Percentiles rank a stretch among this genome's conserved stretches.
These are phyloP conservation scores for Gasterosteus nipponicus DNA, from an alignment of 2,113 vertebrate species.

Conservation along the genomic window DNA sequence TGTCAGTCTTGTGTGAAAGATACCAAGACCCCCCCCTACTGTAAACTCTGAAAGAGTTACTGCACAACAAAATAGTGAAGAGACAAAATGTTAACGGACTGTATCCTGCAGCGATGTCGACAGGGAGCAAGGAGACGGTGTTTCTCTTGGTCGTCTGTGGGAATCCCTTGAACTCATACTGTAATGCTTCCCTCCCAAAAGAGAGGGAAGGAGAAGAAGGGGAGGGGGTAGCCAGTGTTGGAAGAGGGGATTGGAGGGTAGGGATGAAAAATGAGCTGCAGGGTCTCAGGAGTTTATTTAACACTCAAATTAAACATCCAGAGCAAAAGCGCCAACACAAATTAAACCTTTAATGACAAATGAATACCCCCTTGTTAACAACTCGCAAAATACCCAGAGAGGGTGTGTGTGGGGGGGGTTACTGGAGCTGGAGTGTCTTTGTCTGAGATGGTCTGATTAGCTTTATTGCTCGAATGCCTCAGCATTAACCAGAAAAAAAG, in stretches of 20 bases:
- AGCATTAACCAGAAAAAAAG: constrained; percentile 4
- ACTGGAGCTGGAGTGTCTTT: background rate
- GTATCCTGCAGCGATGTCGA: constrained; percentile 39
- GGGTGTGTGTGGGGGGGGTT: background rate
- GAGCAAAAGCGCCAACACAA: constrained; percentile 85
- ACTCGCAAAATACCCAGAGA: constrained; percentile 72
- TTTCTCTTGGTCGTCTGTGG: constrained; percentile 84
- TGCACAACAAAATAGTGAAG: constrained; percentile 34
- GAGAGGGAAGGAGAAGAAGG: constrained; percentile 71
- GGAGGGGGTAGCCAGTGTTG: constrained; percentile 36
- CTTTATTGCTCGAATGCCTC: constrained; percentile 9
- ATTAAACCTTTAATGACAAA: constrained; percentile 91
- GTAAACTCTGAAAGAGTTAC: constrained; percentile 38
- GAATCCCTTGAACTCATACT: constrained; percentile 77
- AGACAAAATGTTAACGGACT: constrained; percentile 35
- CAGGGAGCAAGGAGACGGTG: constrained; percentile 76
- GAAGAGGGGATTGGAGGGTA: constrained; percentile 65
- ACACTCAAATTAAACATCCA: constrained; percentile 90
- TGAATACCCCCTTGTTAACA: constrained; percentile 85
- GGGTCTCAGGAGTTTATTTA: constrained; percentile 87
- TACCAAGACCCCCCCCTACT: constrained; percentile 40
- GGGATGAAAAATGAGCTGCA: constrained; percentile 81
- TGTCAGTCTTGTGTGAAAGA: constrained; percentile 50
- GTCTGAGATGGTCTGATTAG: background rate
- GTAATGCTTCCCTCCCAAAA: constrained; percentile 79